A percentile compares a stretch with the other conserved stretches of the same genome.
Conservation (phyloP, 2,888 invertebrate species). For the Acronicta aceris region DNA sequence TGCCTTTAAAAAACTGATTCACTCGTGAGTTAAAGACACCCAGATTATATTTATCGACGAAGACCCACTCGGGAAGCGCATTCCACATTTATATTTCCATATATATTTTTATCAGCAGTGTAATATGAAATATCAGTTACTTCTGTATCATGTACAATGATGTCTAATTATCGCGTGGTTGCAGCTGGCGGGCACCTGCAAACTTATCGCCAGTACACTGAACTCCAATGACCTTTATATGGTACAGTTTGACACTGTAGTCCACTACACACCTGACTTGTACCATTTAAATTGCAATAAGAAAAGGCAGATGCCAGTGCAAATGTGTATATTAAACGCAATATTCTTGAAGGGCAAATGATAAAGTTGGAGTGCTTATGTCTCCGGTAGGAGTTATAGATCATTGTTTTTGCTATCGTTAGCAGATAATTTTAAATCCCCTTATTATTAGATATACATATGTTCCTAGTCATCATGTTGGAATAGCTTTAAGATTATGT, state of each 20-base stretch:
- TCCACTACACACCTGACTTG: constrained; percentile 52
- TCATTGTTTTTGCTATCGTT: no score
- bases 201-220: constrained; percentile 69
- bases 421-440: no score
- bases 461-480: no score
- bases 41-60: no score
- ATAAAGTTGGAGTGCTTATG: not conserved
- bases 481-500: no score
- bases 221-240: constrained; percentile 64
- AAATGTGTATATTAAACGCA: constrained; percentile 8
- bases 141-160: constrained; percentile 47
- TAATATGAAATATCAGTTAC: constrained; percentile 45
- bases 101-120: constrained; percentile 38
- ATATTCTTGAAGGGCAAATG: constrained; percentile 1
- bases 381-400: not conserved
- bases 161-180: constrained; percentile 50
- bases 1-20: no score
- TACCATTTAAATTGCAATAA: constrained; percentile 46
- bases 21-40: no score
- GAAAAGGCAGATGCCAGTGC: constrained; percentile 44
- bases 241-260: constrained; percentile 32
- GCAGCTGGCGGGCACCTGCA: constrained; percentile 71
- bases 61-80: no score
- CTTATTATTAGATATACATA: no score
- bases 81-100: constrained; percentile 29